Base-by-base conservation (phyloP, 37 sponge, comb jelly and placozoan genomes). In the Petrosia ficiformis region DNA sequence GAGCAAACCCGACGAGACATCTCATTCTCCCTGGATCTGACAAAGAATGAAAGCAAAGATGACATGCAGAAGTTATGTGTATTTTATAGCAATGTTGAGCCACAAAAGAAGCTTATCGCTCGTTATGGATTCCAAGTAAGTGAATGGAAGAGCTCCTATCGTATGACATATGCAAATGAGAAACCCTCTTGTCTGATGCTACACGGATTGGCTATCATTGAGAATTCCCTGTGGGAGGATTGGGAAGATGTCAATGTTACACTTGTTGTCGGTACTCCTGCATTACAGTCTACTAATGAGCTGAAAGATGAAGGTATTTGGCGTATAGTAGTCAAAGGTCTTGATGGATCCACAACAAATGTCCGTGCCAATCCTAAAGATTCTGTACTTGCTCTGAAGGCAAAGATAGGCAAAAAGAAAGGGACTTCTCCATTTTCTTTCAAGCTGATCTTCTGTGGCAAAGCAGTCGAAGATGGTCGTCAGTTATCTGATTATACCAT, bases 91-190 rank as follows among this genome's bases (percentile, higher is more conserved):
- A 84, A 87, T 42, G 81, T 80, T 16, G 85, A 66, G 4, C 31
- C 60, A 0, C 80, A 68, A 0, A 67, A 86, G 52, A 48, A 34
- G 35, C 82, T 94, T 25, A 69, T 59, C 1, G 82, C 82, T 33
- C 70, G 82, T 58, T 94, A 94, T 67, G 95, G 95, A 10, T 83
- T 77, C 67, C 41, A 66, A 63, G 73, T 82, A 57, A 80, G 54
- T 28, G 94, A 93, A 48, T 94, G 90, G 91, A 86, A 90, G 82
- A 90, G 95, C 70, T 90, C 95, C 5, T 94, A 94, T 57, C 83
- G 90, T 30, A 68, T 94, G 44, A 66, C 48, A 36, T 67, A 85
- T 41, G 71, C 8, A 10, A 31, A 42, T 22, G 90, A 86, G 30
- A 56, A 86, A 35, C 78, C 78, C 30, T 43, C 79, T 0, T 44